Percentiles rank a stretch among this genome's conserved stretches.
phyloP scores from a whole-genome alignment of 2,888 invertebrate genomes.

The Neoaliturus tenellus region DNA sequence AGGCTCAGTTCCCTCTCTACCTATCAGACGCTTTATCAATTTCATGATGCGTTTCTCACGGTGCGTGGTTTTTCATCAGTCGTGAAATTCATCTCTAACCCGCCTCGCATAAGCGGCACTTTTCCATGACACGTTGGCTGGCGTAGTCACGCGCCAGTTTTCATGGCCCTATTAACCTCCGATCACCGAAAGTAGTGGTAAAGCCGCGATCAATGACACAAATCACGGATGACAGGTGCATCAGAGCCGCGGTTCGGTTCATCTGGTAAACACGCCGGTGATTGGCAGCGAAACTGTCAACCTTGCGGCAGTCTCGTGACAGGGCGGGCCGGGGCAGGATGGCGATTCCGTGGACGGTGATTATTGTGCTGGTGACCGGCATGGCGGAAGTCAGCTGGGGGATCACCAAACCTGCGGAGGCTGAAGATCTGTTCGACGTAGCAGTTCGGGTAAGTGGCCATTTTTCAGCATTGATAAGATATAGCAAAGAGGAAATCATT shows the following conservation, averaged over 20 bases:
- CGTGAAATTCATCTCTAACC: neutral
- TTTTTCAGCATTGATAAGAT: too few species aligned
- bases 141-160: conserved; percentile 4
- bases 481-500: too few species aligned
- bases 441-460: neutral
- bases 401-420: neutral
- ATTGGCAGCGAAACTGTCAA: neutral
- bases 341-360: conserved; percentile 1
- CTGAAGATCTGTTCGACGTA: neutral
- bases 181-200: neutral
- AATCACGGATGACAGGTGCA: conserved; percentile 19
- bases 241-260: neutral
- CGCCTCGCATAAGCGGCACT: neutral
- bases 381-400: neutral
- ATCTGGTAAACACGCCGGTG: neutral
- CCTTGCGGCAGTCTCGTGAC: neutral
- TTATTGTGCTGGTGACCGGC: neutral
- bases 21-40: too few species aligned
- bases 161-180: conserved; percentile 10
- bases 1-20: too few species aligned
- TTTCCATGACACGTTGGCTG: neutral
- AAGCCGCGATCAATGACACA: conserved; percentile 28
- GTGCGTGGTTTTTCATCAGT: too few species aligned
- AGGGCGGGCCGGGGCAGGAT: neutral
- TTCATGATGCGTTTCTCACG: too few species aligned